These are phyloP conservation scores for Pachymerium ferrugineum DNA, from an alignment of 2,888 invertebrate genomes.

Conservation along the genomic window DNA sequence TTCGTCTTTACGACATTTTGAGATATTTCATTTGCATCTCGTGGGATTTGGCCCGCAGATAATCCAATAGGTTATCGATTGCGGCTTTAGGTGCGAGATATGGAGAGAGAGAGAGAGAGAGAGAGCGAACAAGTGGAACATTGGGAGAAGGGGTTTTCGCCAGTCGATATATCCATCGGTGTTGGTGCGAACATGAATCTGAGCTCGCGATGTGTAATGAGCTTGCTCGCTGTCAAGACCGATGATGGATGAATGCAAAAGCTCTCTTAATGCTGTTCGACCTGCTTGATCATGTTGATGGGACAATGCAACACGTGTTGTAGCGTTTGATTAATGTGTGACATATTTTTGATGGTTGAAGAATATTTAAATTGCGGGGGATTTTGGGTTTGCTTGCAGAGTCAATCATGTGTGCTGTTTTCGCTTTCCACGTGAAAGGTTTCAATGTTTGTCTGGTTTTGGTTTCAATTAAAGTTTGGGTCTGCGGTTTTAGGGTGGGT, in stretches of 20 bases:
- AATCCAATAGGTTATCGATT: too few species aligned
- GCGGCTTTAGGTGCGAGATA: too few species aligned
- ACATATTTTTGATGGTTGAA: not conserved
- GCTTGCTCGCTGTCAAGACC: not conserved
- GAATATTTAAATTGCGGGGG: not conserved
- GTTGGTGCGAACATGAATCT: not conserved
- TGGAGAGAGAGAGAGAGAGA: not conserved
- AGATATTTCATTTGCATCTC: too few species aligned
- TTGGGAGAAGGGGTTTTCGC: not conserved
- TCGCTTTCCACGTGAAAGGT: too few species aligned
- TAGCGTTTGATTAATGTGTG: not conserved
- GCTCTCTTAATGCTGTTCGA: not conserved
- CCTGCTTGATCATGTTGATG: not conserved
- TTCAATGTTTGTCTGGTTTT: too few species aligned
- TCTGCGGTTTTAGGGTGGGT: too few species aligned
- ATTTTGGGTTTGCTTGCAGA: too few species aligned
- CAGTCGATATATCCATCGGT: not conserved
- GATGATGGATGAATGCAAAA: constrained; percentile 4
- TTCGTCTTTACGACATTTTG: too few species aligned
- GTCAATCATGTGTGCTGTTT: too few species aligned
- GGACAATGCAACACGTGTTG: not conserved
- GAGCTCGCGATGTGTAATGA: not conserved
- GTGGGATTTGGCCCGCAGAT: too few species aligned
- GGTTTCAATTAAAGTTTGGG: too few species aligned
- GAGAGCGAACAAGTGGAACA: not conserved